Evolutionary conservation across 2,888 invertebrate species (phyloP), one percentile per base, ranked within the genome.

Genomic region (Agrochola circellaris): DNA sequence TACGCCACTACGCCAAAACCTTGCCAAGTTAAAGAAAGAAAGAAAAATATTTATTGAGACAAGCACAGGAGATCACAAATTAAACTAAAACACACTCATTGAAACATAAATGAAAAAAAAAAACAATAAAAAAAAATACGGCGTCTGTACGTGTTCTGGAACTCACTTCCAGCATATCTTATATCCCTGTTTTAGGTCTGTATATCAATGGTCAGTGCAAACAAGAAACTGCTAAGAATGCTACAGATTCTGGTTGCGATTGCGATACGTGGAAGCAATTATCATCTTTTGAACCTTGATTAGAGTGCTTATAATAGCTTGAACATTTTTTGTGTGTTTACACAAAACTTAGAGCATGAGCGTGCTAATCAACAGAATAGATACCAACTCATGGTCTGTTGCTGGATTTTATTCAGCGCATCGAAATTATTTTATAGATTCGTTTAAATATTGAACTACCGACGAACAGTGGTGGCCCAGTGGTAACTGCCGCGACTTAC

Each of bases 151-250:
- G 34, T 30, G 26, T 4, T 48, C 2, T 66, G 26, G 23, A 48
- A 30, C 15, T 48, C 30, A 34, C n/a, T n/a, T 68, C 58, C 7
- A 68, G 68, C 7, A 6, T 17, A 34, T n/a, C 17, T n/a, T 17
- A 30, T 34, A 68, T 54, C 34, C 11, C 30, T 34, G 56, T n/a
- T 30, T 67, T 67, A 23, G 23, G 15, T 48, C 15, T 48, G 23
- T 30, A 20, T 62, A 82, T 72, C 74, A 85, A 83, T 83, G 65
- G 73, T 34, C n/a, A 69, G n/a, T n/a, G 42, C 71, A 81, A 82
- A 88, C 75, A 88, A 84, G 69, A 78, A 65, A 73, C 74, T 67
- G 62, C 77, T 74, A 75, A 79, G 70, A 73, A 79, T 73, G 54
- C 51, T 62, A 61, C 73, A 66, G 58, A 75, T 72, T 65, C 48